Evolutionary conservation across 1,140 invertebrate species (phyloP).

Genomic region (Drosophila bipectinata): DNA sequence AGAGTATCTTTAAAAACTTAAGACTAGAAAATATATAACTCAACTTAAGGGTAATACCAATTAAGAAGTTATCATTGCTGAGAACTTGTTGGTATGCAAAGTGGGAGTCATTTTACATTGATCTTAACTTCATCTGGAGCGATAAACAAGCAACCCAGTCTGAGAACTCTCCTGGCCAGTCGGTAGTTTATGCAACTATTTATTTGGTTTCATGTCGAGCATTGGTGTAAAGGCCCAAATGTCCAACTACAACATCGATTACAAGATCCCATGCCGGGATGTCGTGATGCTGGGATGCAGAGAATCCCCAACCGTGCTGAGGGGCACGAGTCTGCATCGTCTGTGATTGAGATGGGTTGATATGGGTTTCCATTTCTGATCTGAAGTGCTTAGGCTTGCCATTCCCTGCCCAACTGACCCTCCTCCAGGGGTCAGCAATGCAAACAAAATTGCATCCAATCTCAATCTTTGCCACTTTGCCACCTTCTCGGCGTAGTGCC

Average conservation of each 20-base stretch:
- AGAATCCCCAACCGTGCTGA: conserved; percentile 18
- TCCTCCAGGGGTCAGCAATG: conserved; percentile 32
- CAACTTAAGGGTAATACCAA: conserved; percentile 42
- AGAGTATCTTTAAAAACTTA: too few species aligned
- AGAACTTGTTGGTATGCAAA: not conserved
- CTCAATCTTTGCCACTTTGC: conserved; percentile 20
- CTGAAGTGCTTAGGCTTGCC: conserved; percentile 30
- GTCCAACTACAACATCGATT: conserved; percentile 72
- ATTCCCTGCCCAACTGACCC: conserved; percentile 17
- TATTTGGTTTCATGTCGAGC: conserved; percentile 61
- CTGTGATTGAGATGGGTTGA: conserved; percentile 31
- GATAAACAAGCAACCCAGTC: conserved; percentile 47
- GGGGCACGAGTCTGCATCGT: conserved; percentile 35
- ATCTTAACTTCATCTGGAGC: conserved; percentile 43
- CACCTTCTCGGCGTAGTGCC: conserved; percentile 31
- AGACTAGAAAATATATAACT: too few species aligned
- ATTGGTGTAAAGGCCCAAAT: conserved; percentile 58
- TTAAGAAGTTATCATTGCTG: conserved; percentile 12
- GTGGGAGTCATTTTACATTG: not conserved
- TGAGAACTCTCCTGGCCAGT: not conserved
- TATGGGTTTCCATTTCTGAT: conserved; percentile 34
- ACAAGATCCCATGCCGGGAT: conserved; percentile 57
- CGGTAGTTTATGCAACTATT: conserved; percentile 54
- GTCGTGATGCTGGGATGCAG: too few species aligned
- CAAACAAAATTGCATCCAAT: conserved; percentile 41